Conservation (phyloP, 2,113 vertebrate species). For the Erythrocercus mccallii region DNA sequence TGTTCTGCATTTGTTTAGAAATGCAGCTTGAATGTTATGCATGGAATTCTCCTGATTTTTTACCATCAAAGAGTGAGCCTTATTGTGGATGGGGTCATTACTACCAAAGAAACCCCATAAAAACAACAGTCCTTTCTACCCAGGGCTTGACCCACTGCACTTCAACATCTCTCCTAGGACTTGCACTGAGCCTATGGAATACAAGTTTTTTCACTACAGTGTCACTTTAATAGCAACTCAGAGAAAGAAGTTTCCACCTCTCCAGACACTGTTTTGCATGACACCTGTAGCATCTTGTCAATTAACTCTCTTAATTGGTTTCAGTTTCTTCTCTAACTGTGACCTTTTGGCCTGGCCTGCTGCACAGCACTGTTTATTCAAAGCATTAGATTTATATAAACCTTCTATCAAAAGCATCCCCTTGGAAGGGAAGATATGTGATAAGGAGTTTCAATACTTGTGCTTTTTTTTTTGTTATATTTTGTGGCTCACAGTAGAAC, state of each 20-base stretch:
- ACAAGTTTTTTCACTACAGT: not conserved
- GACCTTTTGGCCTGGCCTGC: not conserved
- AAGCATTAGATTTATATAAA: not conserved
- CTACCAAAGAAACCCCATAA: not conserved
- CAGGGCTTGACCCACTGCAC: not conserved
- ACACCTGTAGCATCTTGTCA: not conserved
- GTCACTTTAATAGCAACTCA: not conserved
- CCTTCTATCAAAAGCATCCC: not conserved
- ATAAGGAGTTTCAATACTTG: conserved; percentile 49
- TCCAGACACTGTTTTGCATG: not conserved
- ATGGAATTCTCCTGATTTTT: not conserved
- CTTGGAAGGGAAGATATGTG: not conserved
- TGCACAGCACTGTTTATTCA: not conserved
- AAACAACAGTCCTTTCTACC: not conserved
- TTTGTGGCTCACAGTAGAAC: not conserved
- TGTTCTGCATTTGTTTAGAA: not conserved
- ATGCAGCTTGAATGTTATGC: not conserved
- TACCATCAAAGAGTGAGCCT: not conserved
- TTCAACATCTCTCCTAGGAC: rapidly evolving
- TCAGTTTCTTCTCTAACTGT: not conserved
- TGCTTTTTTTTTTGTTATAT: conserved; percentile 3
- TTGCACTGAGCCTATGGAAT: not conserved
- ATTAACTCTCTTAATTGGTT: not conserved
- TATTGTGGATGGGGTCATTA: not conserved
- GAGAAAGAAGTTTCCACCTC: not conserved